Evolutionary conservation across 2,888 invertebrate species (phyloP), one percentile per base, ranked within the genome.

Genomic region (Epistrophe eligans): DNA sequence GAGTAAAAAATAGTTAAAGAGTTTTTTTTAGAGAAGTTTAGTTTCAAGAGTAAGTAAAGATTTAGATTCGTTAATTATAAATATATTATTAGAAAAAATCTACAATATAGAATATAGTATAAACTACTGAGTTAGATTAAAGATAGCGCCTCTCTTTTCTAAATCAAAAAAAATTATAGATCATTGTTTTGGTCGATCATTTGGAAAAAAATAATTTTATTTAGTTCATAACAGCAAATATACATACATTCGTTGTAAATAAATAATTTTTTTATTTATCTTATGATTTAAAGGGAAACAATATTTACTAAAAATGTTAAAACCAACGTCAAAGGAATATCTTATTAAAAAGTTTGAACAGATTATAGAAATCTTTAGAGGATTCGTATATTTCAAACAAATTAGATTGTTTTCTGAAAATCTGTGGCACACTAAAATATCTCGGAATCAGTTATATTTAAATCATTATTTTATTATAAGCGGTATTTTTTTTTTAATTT

Each of bases 221-320:
- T 17, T n/a, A 17, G 2, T 35, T 71, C 13, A 67, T 15, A 28
- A 55, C 28, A 28, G 15, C 13, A 24, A 55, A 15, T 19, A 8
- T 52, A 71, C 28, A 71, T 13, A 28, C 57, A 19, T 79, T 79
- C 52, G 71, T 71, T 79, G 77, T 71, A 11, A 62, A 43, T 52
- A 60, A 77, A 11, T 62, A 17, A 13, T 50, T 24, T 24, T 0
- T 52, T 52, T 8, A 8, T 55, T 28, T 15, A 28, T 8, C 1
- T 24, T 7, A 58, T 28, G 6, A 10, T 50, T 3, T 48, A 38
- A 70, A 58, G 38, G 67, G 24, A 67, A 67, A 70, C 77, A 77
- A 77, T 40, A 8, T 28, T 43, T n/a, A 7, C 7, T 35, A 11
- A 38, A 7, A 45, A n/a, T 43, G 9, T 32, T 32, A 0, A 32